A percentile compares a stretch with the other conserved stretches of the same genome.
Evolutionary conservation across 2,797 vertebrate species (phyloP).

Genomic region (Megalops cyprinoides): DNA sequence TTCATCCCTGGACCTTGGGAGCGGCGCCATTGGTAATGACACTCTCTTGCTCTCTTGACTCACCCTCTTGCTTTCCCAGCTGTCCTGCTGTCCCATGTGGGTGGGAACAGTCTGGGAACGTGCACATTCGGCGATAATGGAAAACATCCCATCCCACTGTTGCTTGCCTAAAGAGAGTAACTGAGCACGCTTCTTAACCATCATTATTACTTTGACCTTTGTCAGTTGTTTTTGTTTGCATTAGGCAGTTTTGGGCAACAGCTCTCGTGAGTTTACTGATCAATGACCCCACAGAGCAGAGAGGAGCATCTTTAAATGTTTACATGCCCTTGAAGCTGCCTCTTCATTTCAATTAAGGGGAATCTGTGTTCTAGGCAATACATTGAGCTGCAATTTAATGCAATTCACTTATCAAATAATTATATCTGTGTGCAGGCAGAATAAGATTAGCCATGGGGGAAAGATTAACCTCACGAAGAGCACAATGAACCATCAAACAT

Average conservation of each 20-base stretch:
- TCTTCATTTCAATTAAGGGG: constrained; percentile 26
- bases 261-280: background rate
- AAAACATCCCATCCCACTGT: background rate
- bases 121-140: background rate
- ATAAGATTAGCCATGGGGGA: background rate
- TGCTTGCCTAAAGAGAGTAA: background rate
- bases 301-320: background rate
- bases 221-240: constrained; percentile 21
- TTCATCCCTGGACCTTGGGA: background rate
- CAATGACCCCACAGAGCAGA: background rate
- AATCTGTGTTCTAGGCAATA: constrained; percentile 24
- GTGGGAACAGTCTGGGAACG: background rate
- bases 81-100: constrained; percentile 18
- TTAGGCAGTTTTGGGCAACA: constrained; percentile 8
- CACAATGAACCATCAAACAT: constrained; percentile 18
- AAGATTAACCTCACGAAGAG: constrained; percentile 2
- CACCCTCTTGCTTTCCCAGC: constrained; percentile 28
- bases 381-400: constrained; percentile 21
- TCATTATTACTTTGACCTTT: constrained; percentile 26
- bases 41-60: no score
- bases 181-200: background rate
- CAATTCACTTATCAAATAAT: constrained; percentile 27
- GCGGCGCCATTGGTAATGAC: background rate
- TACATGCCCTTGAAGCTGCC: constrained; percentile 3
- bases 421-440: constrained; percentile 11